These are phyloP conservation scores for Sweltsa coloradensis DNA, from an alignment of 1,140 invertebrate genomes.

Conservation along the genomic window DNA sequence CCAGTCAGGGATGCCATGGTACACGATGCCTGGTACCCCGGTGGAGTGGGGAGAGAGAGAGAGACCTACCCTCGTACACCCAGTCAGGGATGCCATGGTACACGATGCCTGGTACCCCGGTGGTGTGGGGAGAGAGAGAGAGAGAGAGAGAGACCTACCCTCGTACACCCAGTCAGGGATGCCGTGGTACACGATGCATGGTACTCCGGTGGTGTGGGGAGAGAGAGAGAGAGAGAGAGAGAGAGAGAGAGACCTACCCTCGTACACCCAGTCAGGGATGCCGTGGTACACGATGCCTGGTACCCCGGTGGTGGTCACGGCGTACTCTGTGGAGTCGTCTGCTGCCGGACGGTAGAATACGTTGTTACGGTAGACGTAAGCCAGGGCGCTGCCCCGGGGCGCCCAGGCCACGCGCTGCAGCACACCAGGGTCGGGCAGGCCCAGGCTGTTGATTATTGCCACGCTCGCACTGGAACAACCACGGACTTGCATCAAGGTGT, in stretches of 20 bases:
- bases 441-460: neutral
- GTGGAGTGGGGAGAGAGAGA: neutral
- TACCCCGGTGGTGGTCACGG: constrained; percentile 45
- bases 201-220: neutral
- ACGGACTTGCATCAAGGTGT: neutral
- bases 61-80: constrained; percentile 51
- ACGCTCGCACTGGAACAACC: neutral
- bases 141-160: no score
- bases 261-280: constrained; percentile 65
- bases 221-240: no score
- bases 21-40: constrained; percentile 51
- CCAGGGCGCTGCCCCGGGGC: constrained; percentile 44
- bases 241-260: constrained; percentile 37
- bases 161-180: no score
- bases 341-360: constrained; percentile 53
- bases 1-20: constrained; percentile 68
- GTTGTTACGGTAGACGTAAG: constrained; percentile 66
- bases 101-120: constrained; percentile 44
- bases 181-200: no score
- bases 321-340: constrained; percentile 12
- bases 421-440: constrained; percentile 15
- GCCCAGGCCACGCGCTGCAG: constrained; percentile 45
- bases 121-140: no score
- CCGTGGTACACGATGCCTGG: constrained; percentile 61
- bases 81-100: constrained; percentile 70